Conservation (phyloP, 37 sponge, comb jelly and placozoan genomes). For the Ianthella basta region DNA sequence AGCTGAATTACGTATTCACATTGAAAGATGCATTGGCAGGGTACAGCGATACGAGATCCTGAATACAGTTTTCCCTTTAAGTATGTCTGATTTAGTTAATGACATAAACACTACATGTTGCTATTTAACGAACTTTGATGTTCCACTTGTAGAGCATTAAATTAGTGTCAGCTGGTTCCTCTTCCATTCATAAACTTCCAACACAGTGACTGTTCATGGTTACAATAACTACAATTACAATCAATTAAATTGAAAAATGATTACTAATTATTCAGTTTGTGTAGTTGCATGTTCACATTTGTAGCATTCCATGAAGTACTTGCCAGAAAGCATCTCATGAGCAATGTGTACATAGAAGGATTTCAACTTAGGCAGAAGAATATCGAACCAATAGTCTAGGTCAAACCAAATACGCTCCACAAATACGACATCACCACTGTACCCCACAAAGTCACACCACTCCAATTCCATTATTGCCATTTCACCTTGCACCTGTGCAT, state of each 20-base stretch:
- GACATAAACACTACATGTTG: slow-evolving; percentile 34
- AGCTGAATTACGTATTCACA: slow-evolving; percentile 32
- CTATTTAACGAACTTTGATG: slow-evolving; percentile 26
- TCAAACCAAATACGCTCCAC: slow-evolving; percentile 21
- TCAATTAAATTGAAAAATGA: no score
- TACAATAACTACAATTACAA: neutral
- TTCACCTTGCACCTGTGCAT: slow-evolving; percentile 30
- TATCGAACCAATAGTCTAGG: slow-evolving; percentile 20
- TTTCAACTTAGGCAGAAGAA: neutral
- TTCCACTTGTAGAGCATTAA: slow-evolving; percentile 25
- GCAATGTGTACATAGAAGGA: slow-evolving; percentile 28
- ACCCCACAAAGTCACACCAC: slow-evolving; percentile 7
- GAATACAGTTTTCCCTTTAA: slow-evolving; percentile 27
- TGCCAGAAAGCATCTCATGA: slow-evolving; percentile 6
- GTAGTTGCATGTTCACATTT: neutral
- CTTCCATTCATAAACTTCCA: neutral
- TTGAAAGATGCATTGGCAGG: slow-evolving; percentile 38
- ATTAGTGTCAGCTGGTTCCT: neutral
- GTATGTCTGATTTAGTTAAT: slow-evolving; percentile 30
- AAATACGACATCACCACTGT: neutral
- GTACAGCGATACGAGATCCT: neutral
- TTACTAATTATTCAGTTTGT: no score
- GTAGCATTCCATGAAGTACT: slow-evolving; percentile 6
- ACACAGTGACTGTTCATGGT: neutral
- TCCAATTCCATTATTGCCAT: slow-evolving; percentile 23